These are phyloP conservation scores for Acridotheres tristis DNA, from an alignment of 2,797 vertebrate genomes.

Conservation along the genomic window DNA sequence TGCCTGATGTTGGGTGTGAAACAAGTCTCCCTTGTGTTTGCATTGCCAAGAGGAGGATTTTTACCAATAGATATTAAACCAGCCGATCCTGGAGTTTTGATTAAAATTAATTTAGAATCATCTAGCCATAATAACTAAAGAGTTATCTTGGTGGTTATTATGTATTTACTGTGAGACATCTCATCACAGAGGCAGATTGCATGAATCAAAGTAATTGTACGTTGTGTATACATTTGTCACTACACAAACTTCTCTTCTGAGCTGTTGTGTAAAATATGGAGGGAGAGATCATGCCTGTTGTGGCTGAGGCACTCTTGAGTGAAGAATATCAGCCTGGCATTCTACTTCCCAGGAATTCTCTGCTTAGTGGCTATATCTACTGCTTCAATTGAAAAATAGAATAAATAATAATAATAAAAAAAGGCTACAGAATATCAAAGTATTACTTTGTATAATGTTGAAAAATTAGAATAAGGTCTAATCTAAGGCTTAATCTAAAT, in stretches of 20 bases:
- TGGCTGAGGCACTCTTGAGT: neutral
- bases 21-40: neutral
- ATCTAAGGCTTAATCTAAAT: neutral
- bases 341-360: neutral
- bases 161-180: neutral
- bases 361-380: neutral
- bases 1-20: neutral
- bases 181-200: neutral
- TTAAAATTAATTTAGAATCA: slow-evolving; percentile 13
- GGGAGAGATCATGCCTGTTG: neutral
- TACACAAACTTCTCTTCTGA: neutral
- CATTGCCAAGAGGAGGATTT: neutral
- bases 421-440: neutral
- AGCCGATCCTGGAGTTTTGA: slow-evolving; percentile 3
- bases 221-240: neutral
- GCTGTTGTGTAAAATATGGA: neutral
- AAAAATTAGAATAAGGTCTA: neutral
- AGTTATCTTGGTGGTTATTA: slow-evolving; percentile 5
- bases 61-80: neutral
- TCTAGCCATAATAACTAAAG: slow-evolving; percentile 24
- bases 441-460: neutral
- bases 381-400: neutral
- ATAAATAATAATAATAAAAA: too few species aligned
- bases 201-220: neutral
- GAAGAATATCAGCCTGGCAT: neutral